A percentile compares a stretch with the other conserved stretches of the same genome.
Evolutionary conservation across 2,113 vertebrate genomes (phyloP).

Genomic region (Arvicanthis niloticus): DNA sequence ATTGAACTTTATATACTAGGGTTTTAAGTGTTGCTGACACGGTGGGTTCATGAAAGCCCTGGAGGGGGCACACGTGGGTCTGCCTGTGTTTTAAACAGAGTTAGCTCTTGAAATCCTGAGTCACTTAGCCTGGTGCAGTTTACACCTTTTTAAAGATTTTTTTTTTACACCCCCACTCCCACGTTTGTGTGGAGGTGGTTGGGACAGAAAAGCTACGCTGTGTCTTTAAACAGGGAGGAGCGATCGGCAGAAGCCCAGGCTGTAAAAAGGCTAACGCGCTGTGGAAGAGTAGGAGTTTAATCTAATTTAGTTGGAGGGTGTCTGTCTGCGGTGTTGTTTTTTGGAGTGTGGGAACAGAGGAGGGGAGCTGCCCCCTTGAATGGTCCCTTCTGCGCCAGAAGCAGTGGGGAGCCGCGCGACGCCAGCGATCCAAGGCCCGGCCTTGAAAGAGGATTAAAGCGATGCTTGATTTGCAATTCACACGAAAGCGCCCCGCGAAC

Average conservation of each 20-base stretch:
- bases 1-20: too few relatives aligned
- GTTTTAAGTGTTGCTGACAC: too few relatives aligned
- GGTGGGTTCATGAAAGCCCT: too few relatives aligned
- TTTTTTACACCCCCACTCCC: not conserved
- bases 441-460: conserved; percentile 99
- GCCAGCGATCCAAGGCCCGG: conserved; percentile 93
- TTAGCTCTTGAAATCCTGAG: not conserved
- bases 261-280: conserved; percentile 96
- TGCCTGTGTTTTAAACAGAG: too few relatives aligned
- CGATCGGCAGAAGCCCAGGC: conserved; percentile 90
- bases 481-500: conserved; percentile 95
- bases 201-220: conserved; percentile 74
- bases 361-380: conserved; percentile 93
- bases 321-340: conserved; percentile 91
- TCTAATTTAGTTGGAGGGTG: conserved; percentile 99
- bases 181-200: not conserved
- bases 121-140: not conserved
- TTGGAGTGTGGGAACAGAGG: conserved; percentile 98
- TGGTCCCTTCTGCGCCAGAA: conserved; percentile 95
- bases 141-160: not conserved
- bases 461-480: conserved; percentile 98
- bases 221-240: conserved; percentile 88
- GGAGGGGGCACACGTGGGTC: too few relatives aligned
- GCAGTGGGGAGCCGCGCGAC: conserved; percentile 96
- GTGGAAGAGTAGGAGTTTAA: conserved; percentile 95